Base-by-base conservation (phyloP, 2,797 vertebrate genomes). In the Parotocinclus haroldoi region DNA sequence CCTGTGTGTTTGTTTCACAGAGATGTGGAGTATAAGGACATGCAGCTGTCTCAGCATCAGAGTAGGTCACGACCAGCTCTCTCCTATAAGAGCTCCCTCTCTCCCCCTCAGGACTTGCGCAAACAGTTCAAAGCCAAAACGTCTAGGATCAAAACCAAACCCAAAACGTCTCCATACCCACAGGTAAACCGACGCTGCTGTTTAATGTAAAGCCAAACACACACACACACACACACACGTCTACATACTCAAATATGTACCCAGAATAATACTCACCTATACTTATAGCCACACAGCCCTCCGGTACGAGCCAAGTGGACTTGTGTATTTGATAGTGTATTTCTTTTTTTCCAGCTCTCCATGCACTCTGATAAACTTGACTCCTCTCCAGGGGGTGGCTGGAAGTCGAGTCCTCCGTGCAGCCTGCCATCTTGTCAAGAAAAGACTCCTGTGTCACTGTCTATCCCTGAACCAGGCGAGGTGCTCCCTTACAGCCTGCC, bases 11-110 rank as follows among this genome's bases (percentile, higher is more conserved):
- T 65, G 16, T 61, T 72, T 77, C 73, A 56, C 88, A 98, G 96
- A 74, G 92, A 96, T 67, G 83, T 92, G 0, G 96, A 98, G 72
- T 90, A 91, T 81, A 95, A 92, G 79, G 92, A 96, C 52, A 86
- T 98, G 78, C 93, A 91, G 79, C 63, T 98, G 71, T 96, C 96
- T 40, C 84, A 93, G 81, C 94, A 96, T 73, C 96, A 98, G 85
- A 88, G 81, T 66, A 86, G 81, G 53, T 81, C 85, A 55, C 92
- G 92, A 80, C 78, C 86, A 14, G 82, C 84, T 54, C 85, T 91
- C 74, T 84, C 89, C 76, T 93, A 90, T 84, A 90, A 90, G 83
- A 88, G 80, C 70, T 63, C 88, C 74, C 72, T 89, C 66, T 72
- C 88, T 76, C 88, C 90, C 81, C 88, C 90, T 63, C 93, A 91